Evolutionary conservation across 2,113 vertebrate genomes (phyloP).

Genomic region (Girardinichthys multiradiatus): DNA sequence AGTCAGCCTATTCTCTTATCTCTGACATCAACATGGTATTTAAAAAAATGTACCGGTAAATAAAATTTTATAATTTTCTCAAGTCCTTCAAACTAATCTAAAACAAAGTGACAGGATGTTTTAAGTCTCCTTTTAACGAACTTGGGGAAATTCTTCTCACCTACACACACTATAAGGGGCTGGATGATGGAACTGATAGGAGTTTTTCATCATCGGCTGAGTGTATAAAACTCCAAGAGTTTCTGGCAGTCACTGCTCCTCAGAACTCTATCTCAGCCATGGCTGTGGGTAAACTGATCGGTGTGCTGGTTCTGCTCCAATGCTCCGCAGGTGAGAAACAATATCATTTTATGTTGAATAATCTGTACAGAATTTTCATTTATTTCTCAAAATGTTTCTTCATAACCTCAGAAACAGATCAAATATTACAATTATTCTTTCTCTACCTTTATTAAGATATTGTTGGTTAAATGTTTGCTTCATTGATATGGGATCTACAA

Average conservation of each 20-base stretch:
- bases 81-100: not conserved
- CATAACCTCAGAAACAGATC: too few relatives aligned
- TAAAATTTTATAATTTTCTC: not conserved
- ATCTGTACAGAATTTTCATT: too few relatives aligned
- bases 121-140: not conserved
- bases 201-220: not conserved
- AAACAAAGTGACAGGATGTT: not conserved
- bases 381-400: not conserved
- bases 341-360: not conserved
- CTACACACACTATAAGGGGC: not conserved
- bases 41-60: not conserved
- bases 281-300: conserved; percentile 26
- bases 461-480: not conserved
- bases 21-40: not conserved
- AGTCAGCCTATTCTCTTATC: too few relatives aligned
- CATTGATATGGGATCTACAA: not conserved
- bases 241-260: not conserved
- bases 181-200: conserved; percentile 16
- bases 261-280: conserved; percentile 13
- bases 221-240: conserved; percentile 29
- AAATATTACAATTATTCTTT: not conserved
- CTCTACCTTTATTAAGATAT: not conserved
- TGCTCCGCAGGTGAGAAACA: conserved; percentile 36
- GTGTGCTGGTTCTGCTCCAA: conserved; percentile 32
- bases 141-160: not conserved